Base-by-base conservation (phyloP, 2,888 invertebrate species). In the Timema cristinae region DNA sequence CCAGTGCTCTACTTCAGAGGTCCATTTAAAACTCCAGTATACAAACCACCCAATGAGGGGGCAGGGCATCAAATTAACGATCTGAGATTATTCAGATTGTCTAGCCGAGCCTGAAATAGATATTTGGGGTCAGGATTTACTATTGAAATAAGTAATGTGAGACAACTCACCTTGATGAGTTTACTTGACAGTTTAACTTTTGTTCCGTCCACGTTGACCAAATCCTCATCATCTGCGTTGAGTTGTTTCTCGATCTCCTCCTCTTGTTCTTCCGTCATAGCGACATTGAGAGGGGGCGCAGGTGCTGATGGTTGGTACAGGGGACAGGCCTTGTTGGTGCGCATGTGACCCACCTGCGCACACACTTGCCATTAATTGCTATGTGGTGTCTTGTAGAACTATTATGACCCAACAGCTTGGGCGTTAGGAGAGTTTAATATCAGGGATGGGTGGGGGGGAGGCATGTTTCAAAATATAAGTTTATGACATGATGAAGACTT, bases 291-390 rank as follows among this genome's bases (percentile, higher is more conserved):
- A 0, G 90, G 87, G 11, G 88, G 86, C 6, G 86, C 81, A 16
- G 85, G 84, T 67, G 86, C 86, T 79, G 79, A 85, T 81, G 90
- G 90, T 73, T 93, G 93, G 82, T 97, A 99, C 68, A 95, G 83
- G 0, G 98, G 98, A 82, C 99, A 99, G 11, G 98, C 95, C 81
- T 98, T 97, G 84, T 99, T 99, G 0, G 98, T 99, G 71, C 97
- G 81, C 90, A 90, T 90, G 80, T 90, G 90, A 10, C 90, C 90
- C 47, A 86, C 84, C 81, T 78, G 68, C 66, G 66, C 7, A 63
- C 63, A 32, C 50, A 71, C 16, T 56, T 56, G 7, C 16, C 2
- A 47, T 61, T 56, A 71, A 7, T 56, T 56, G 7, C 16, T 10
- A 47, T 61, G 16, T 10, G 6, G 61, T 9, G 9, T 32, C 51